A percentile compares a stretch with the other conserved stretches of the same genome.
Conservation (phyloP, 2,797 vertebrate genomes). For the Coranthus polyacanthus region DNA sequence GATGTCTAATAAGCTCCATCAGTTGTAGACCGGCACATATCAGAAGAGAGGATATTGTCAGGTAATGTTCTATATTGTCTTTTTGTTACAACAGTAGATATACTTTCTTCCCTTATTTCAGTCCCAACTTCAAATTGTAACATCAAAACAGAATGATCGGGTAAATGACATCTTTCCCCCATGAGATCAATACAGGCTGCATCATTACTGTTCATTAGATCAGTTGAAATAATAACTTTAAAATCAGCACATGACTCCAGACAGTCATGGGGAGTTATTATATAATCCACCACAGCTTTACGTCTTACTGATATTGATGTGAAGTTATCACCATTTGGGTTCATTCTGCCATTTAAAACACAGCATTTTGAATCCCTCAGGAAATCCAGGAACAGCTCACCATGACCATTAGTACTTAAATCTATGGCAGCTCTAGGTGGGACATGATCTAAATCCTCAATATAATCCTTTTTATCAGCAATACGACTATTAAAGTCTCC, state of each 20-base stretch:
- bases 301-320: slow-evolving; percentile 2
- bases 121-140: neutral
- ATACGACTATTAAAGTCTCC: neutral
- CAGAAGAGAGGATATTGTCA: neutral
- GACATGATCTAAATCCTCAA: neutral
- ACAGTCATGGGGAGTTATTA: neutral
- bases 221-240: too few relatives aligned
- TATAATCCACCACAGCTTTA: neutral
- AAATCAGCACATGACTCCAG: neutral
- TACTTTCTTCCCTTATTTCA: neutral
- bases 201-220: neutral
- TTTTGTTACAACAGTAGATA: neutral
- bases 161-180: slow-evolving; percentile 1
- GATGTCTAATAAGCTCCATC: neutral
- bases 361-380: neutral
- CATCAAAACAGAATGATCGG: neutral
- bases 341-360: neutral
- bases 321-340: neutral
- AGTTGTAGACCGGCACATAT: neutral
- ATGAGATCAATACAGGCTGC: neutral
- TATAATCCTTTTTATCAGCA: slow-evolving; percentile 4
- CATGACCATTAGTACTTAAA: neutral
- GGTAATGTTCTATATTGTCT: neutral
- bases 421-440: neutral
- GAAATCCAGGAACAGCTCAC: neutral